These are phyloP conservation scores for Clistopyga incitator DNA, from an alignment of 2,888 invertebrate species.

Conservation along the genomic window DNA sequence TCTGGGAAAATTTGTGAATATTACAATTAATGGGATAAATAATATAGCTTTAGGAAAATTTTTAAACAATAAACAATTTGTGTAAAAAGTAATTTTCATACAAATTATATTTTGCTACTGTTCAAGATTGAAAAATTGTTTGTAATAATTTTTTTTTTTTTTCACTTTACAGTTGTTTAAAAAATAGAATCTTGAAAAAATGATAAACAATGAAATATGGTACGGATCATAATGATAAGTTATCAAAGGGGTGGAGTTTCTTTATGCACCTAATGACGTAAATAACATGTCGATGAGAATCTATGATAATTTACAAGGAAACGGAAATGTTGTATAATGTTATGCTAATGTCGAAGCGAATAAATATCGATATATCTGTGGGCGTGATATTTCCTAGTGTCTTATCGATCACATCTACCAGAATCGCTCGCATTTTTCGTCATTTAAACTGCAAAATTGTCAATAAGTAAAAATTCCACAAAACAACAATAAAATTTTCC, in stretches of 20 bases:
- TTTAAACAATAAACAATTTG: too few relatives aligned
- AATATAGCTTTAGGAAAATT: too few relatives aligned
- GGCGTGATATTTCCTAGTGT: neutral
- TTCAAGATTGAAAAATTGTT: too few relatives aligned
- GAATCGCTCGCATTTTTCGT: neutral
- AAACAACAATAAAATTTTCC: too few relatives aligned
- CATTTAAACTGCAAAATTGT: too few relatives aligned
- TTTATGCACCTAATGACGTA: neutral
- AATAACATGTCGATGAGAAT: neutral
- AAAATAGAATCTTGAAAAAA: neutral
- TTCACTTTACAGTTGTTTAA: too few relatives aligned
- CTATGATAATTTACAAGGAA: slow-evolving; percentile 18
- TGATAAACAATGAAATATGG: neutral
- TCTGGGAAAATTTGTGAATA: too few relatives aligned
- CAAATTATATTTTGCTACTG: too few relatives aligned
- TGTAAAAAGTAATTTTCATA: too few relatives aligned
- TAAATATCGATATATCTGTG: neutral
- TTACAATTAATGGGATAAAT: too few relatives aligned
- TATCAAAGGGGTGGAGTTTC: neutral
- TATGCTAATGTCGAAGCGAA: neutral
- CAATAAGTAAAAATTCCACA: too few relatives aligned
- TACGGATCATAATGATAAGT: neutral
- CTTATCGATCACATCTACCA: neutral
- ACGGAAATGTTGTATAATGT: slow-evolving; percentile 1
- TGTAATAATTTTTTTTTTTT: too few relatives aligned